Evolutionary conservation across 1,140 invertebrate species (phyloP).

Genomic region (Telenomus remus): DNA sequence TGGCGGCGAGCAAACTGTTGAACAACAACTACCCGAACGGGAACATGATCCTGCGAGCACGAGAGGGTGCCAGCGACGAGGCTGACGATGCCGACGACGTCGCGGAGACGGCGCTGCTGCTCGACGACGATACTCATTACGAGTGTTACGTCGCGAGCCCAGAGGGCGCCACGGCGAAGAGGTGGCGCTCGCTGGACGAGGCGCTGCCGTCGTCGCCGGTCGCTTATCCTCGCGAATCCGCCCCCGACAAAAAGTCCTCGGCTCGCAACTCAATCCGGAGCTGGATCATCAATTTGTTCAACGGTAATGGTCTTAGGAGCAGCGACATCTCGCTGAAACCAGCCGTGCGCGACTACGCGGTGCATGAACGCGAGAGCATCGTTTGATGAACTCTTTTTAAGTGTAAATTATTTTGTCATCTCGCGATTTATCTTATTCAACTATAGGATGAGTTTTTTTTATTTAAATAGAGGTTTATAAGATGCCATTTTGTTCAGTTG

Average conservation of each 20-base stretch:
- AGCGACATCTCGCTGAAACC: constrained; percentile 81
- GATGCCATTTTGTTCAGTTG: no score
- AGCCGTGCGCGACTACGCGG: constrained; percentile 72
- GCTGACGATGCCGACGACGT: constrained; percentile 63
- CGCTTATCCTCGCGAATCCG: constrained; percentile 64
- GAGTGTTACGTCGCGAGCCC: constrained; percentile 74
- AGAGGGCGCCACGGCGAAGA: constrained; percentile 74
- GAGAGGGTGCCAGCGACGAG: constrained; percentile 62
- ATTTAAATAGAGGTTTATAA: no score
- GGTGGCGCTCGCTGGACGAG: constrained; percentile 86
- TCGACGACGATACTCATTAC: constrained; percentile 64
- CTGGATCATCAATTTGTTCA: constrained; percentile 83
- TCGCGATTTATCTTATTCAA: no score
- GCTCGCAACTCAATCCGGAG: constrained; percentile 78
- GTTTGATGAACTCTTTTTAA: constrained; percentile 62
- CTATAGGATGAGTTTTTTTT: no score
- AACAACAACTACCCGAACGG: constrained; percentile 78
- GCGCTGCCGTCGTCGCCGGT: constrained; percentile 74
- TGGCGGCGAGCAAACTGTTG: constrained; percentile 67
- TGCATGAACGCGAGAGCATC: constrained; percentile 76
- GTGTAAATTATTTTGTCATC: no score
- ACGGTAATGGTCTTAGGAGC: constrained; percentile 78
- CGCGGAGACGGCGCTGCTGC: constrained; percentile 76
- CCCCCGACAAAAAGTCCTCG: constrained; percentile 74
- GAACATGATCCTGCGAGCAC: constrained; percentile 71